phyloP scores from a whole-genome alignment of 2,888 invertebrate genomes.

The Prenolepis imparis region DNA sequence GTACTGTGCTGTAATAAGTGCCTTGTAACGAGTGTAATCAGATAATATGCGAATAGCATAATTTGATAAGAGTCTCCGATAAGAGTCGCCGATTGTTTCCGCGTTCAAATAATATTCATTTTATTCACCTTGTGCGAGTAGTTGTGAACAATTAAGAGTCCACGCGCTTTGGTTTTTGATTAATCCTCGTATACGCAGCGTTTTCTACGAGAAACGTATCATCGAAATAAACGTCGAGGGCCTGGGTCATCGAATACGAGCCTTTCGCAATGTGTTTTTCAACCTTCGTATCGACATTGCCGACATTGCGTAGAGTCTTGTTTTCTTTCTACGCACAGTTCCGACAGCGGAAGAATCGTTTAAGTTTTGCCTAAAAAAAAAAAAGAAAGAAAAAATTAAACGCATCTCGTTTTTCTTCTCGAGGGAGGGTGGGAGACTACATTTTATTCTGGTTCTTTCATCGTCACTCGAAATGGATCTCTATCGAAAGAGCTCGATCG shows the following conservation, averaged over 20 bases:
- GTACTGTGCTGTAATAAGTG: background rate
- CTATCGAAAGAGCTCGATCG: background rate
- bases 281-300: constrained; percentile 61
- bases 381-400: background rate
- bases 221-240: background rate
- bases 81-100: background rate
- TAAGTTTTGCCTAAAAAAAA: background rate
- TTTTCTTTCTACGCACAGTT: background rate
- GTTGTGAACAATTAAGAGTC: background rate
- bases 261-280: constrained; percentile 74
- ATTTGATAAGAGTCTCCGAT: background rate
- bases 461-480: background rate
- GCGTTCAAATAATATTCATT: background rate
- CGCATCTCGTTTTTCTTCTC: background rate
- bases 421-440: background rate
- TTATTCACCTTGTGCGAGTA: background rate
- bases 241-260: constrained; percentile 45
- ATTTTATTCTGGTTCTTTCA: background rate
- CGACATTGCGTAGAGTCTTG: background rate
- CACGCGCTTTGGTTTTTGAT: background rate
- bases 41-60: background rate
- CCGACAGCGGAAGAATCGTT: background rate
- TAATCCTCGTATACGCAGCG: background rate
- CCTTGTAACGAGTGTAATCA: background rate
- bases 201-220: constrained; percentile 19